Conservation (phyloP, 2,113 vertebrate genomes). For the Trematomus loennbergii region DNA sequence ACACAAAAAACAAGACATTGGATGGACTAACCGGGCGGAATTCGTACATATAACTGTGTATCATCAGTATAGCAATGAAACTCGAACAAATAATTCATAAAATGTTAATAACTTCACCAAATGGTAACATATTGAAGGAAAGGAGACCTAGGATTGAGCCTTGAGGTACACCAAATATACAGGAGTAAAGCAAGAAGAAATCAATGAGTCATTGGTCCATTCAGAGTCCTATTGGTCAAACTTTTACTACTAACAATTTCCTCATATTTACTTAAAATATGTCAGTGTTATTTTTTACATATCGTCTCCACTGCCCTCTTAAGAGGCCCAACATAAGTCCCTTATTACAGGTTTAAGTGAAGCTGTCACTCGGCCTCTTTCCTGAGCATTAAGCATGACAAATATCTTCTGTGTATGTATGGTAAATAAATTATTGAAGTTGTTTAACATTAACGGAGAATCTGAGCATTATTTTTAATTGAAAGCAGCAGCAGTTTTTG, state of each 20-base stretch:
- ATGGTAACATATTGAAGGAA: neutral
- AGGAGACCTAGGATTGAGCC: neutral
- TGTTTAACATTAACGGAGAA: neutral
- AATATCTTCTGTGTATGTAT: neutral
- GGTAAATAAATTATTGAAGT: neutral
- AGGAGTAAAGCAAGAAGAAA: neutral
- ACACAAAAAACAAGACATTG: too few relatives aligned
- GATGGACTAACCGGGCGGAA: too few relatives aligned
- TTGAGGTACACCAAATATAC: neutral
- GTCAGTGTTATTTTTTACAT: neutral
- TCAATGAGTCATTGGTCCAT: neutral
- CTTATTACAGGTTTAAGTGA: neutral
- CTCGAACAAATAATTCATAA: too few relatives aligned
- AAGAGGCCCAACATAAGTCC: neutral
- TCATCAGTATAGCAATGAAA: too few relatives aligned
- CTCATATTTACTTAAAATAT: neutral
- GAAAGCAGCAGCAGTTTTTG: neutral
- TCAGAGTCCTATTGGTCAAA: too few relatives aligned
- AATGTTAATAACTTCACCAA: neutral
- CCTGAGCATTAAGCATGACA: neutral
- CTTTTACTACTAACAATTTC: neutral
- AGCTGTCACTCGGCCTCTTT: neutral
- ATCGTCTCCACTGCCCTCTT: neutral
- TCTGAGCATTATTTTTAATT: neutral
- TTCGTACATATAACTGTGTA: too few relatives aligned